Conservation (phyloP, 2,113 vertebrate species). For the Larimichthys polyactis region DNA sequence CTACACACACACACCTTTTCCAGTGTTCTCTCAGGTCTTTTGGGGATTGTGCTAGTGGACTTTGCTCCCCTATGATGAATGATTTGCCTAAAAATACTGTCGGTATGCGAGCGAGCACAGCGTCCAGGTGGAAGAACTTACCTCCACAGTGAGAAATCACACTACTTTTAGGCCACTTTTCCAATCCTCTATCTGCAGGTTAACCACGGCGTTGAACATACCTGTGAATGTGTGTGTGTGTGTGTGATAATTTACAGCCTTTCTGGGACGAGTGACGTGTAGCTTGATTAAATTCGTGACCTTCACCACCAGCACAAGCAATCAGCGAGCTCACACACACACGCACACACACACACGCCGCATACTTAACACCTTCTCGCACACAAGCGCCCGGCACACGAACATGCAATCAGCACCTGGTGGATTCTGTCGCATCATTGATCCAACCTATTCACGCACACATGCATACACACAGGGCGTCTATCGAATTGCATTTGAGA, state of each 20-base stretch:
- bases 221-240: conserved; percentile 39
- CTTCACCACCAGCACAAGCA: conserved; percentile 80
- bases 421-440: conserved; percentile 74
- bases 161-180: conserved; percentile 73
- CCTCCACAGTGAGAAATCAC: conserved; percentile 69
- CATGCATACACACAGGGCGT: conserved; percentile 26
- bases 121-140: conserved; percentile 77
- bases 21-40: conserved; percentile 68
- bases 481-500: conserved; percentile 73
- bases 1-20: conserved; percentile 30
- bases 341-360: conserved; percentile 11
- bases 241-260: conserved; percentile 73
- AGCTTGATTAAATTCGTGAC: conserved; percentile 85
- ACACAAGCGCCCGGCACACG: conserved; percentile 37
- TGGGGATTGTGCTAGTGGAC: conserved; percentile 81
- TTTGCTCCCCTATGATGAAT: conserved; percentile 82
- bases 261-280: conserved; percentile 61
- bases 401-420: conserved; percentile 81
- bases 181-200: conserved; percentile 43
- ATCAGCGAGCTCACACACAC: conserved; percentile 68
- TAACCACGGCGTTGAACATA: conserved; percentile 38
- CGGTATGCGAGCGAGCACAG: conserved; percentile 60
- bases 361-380: conserved; percentile 66
- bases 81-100: conserved; percentile 84
- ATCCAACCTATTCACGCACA: conserved; percentile 61